These are phyloP conservation scores for Drosophila ustulata DNA, from an alignment of 2,888 invertebrate species.

Conservation along the genomic window DNA sequence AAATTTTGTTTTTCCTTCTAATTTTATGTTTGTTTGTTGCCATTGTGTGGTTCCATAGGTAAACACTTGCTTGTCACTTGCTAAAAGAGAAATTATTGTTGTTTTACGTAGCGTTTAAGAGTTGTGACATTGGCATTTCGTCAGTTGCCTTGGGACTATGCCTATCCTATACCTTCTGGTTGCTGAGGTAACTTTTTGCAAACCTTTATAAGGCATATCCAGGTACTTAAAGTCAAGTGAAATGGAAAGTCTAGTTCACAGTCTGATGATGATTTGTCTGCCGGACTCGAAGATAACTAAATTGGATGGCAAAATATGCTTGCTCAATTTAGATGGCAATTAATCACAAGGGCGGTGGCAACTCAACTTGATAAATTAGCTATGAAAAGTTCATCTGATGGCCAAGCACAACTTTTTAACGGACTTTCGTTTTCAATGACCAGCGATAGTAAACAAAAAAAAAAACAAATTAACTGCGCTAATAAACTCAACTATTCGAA, in stretches of 20 bases:
- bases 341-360: conserved; percentile 63
- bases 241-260: conserved; percentile 48
- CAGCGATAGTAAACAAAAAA: conserved; percentile 13
- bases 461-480: conserved; percentile 49
- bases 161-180: conserved; percentile 4
- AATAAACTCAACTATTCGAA: conserved; percentile 48
- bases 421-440: conserved; percentile 72
- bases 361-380: conserved; percentile 66
- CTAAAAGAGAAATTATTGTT: conserved; percentile 78
- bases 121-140: conserved; percentile 12
- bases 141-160: conserved; percentile 4
- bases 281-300: conserved; percentile 33
- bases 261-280: conserved; percentile 27
- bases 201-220: neutral
- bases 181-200: conserved; percentile 1
- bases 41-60: conserved; percentile 29
- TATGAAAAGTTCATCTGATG: conserved; percentile 18
- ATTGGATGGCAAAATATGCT: conserved; percentile 52
- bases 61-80: conserved; percentile 54
- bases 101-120: conserved; percentile 41
- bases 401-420: conserved; percentile 9
- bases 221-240: conserved; percentile 10
- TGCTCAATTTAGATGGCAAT: conserved; percentile 62
- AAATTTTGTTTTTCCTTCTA: neutral
- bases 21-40: conserved; percentile 44